Conservation (phyloP, 2,113 vertebrate species). For the Tinamus guttatus region DNA sequence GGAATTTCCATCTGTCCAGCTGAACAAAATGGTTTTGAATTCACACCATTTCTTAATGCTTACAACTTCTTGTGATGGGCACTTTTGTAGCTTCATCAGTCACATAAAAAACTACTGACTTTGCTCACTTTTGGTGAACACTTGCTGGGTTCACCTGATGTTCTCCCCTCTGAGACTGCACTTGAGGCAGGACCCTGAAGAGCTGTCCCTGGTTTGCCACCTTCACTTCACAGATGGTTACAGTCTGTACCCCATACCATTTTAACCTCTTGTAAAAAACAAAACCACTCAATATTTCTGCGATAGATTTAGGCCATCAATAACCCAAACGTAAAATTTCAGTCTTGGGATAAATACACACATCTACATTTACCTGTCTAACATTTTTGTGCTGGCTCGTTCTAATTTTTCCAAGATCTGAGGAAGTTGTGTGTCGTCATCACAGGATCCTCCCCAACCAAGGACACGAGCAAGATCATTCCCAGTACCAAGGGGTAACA, state of each 20-base stretch:
- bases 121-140: background rate
- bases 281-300: background rate
- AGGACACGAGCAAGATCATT: constrained; percentile 97
- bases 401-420: constrained; percentile 97
- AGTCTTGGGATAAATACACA: background rate
- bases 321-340: background rate
- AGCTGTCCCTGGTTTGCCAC: background rate
- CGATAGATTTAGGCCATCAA: background rate
- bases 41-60: background rate
- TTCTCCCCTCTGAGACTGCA: background rate
- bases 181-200: background rate
- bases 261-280: background rate
- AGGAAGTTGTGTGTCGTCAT: constrained; percentile 95
- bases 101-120: background rate
- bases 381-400: constrained; percentile 97
- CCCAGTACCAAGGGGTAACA: constrained; percentile 93
- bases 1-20: background rate
- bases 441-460: constrained; percentile 95
- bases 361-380: constrained; percentile 86
- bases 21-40: background rate
- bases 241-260: background rate
- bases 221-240: background rate
- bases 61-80: background rate
- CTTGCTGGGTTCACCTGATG: background rate
- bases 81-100: background rate